These are phyloP conservation scores for Pterocles burchelli DNA, from an alignment of 2,113 vertebrate species.

Conservation along the genomic window DNA sequence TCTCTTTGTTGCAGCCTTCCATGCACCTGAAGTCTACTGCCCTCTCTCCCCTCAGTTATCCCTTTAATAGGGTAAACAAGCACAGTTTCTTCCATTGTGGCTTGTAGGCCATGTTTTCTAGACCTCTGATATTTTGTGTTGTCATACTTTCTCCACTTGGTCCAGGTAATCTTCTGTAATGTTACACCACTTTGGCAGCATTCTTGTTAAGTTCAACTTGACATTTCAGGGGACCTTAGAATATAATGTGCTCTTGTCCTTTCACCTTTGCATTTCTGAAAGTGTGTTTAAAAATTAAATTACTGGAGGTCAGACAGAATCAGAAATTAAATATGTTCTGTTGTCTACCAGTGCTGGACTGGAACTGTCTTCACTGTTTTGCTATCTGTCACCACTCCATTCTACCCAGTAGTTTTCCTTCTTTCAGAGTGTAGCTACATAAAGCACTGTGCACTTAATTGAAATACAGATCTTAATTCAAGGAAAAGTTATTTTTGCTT, in stretches of 20 bases:
- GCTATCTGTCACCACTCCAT: background rate
- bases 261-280: background rate
- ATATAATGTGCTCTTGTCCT: background rate
- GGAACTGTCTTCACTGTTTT: background rate
- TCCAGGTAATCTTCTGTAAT: background rate
- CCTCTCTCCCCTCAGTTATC: background rate
- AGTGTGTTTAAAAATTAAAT: background rate
- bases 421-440: background rate
- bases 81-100: background rate
- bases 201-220: background rate
- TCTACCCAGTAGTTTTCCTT: background rate
- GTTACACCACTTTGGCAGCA: background rate
- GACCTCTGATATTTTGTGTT: background rate
- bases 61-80: background rate
- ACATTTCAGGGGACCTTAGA: background rate
- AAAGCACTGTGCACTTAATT: background rate
- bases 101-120: background rate
- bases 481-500: background rate
- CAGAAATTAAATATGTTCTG: background rate
- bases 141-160: background rate
- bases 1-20: background rate
- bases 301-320: background rate
- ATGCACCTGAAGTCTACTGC: background rate
- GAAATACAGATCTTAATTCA: background rate
- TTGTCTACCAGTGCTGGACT: background rate